Conservation (phyloP, 2,113 vertebrate genomes). For the Chrysemys picta region DNA sequence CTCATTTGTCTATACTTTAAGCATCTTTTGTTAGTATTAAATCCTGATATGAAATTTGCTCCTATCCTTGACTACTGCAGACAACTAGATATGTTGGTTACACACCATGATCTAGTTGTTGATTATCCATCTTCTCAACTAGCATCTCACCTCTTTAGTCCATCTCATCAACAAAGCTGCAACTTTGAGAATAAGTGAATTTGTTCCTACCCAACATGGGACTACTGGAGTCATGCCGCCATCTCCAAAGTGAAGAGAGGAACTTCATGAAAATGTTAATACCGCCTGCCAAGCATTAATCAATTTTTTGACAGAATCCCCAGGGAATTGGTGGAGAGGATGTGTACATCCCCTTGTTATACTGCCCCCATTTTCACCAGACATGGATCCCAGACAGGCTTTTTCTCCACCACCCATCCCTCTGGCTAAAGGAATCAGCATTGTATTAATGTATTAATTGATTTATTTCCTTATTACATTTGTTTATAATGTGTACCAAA, state of each 20-base stretch:
- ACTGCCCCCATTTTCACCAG: neutral
- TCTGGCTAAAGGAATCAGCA: neutral
- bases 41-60: neutral
- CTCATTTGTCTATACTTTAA: neutral
- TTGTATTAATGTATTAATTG: neutral
- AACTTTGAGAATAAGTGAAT: neutral
- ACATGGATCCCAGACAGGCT: neutral
- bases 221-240: neutral
- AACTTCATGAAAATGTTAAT: neutral
- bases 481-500: neutral
- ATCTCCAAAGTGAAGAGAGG: neutral
- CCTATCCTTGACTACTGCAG: neutral
- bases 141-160: fast-evolving
- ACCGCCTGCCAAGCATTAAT: neutral
- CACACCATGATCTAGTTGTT: neutral
- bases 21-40: neutral
- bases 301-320: neutral
- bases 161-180: fast-evolving
- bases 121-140: neutral
- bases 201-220: neutral
- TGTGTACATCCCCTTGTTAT: neutral
- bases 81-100: neutral
- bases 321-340: neutral
- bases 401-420: neutral
- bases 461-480: neutral